These are phyloP conservation scores for Drosophila equinoxialis DNA, from an alignment of 1,140 invertebrate genomes.

Conservation along the genomic window DNA sequence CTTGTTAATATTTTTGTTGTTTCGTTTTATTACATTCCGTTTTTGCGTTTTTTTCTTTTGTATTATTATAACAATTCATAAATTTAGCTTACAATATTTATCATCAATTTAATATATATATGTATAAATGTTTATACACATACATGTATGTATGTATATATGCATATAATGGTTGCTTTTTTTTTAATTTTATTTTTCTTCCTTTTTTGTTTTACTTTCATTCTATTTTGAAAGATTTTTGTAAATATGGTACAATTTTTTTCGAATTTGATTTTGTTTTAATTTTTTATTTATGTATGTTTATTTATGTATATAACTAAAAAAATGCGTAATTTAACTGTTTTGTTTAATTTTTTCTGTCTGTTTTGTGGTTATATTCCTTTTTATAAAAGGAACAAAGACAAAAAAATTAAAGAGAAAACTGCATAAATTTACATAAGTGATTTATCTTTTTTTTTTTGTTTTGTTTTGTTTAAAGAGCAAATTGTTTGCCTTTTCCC, in stretches of 20 bases:
- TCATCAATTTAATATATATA: conserved; percentile 20
- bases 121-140: conserved; percentile 1
- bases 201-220: conserved; percentile 27
- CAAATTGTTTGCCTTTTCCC: conserved; percentile 51
- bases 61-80: conserved; percentile 76
- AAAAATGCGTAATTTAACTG: conserved; percentile 78
- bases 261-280: conserved; percentile 62
- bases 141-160: conserved; percentile 49
- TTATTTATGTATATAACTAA: conserved; percentile 72
- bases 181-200: conserved; percentile 40
- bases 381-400: conserved; percentile 75
- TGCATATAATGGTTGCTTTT: conserved; percentile 65
- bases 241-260: conserved; percentile 70
- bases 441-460: conserved; percentile 25
- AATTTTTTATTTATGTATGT: conserved; percentile 62
- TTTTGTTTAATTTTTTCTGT: conserved; percentile 45
- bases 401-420: conserved; percentile 46
- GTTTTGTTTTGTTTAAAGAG: conserved; percentile 4
- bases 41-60: conserved; percentile 63
- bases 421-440: conserved; percentile 43
- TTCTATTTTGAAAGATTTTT: conserved; percentile 54
- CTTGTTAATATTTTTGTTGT: conserved; percentile 66
- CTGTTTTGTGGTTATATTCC: conserved; percentile 51
- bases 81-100: conserved; percentile 77
- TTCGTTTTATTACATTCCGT: conserved; percentile 46